Evolutionary conservation across 2,888 invertebrate species (phyloP).

Genomic region (Cancer borealis): DNA sequence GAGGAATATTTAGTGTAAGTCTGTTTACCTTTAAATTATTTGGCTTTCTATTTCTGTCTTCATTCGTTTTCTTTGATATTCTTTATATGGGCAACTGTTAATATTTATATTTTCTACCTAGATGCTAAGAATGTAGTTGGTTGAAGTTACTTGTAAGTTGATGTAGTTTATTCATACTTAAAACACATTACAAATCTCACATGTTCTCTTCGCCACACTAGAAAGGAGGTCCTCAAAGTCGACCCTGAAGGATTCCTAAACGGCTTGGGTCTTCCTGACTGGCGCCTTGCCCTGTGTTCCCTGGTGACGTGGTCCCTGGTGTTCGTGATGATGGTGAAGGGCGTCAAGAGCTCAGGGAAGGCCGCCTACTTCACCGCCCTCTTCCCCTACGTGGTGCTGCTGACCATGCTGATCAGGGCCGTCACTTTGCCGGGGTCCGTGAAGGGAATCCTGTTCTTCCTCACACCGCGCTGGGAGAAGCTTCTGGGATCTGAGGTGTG

Average conservation of each 20-base stretch:
- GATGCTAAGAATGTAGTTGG: no score
- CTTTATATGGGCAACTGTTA: no score
- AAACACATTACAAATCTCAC: no score
- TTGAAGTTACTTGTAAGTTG: no score
- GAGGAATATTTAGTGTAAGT: conserved; percentile 38
- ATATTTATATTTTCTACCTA: no score
- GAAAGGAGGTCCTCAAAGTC: conserved; percentile 67
- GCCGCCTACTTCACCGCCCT: conserved; percentile 61
- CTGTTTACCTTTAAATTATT: no score
- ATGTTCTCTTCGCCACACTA: background rate
- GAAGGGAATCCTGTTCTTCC: conserved; percentile 88
- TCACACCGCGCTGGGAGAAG: conserved; percentile 89
- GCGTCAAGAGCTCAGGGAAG: conserved; percentile 88
- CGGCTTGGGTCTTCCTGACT: conserved; percentile 77
- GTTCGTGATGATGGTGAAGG: conserved; percentile 85
- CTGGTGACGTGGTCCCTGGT: conserved; percentile 81
- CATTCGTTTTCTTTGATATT: no score
- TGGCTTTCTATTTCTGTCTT: no score
- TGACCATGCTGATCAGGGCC: conserved; percentile 86
- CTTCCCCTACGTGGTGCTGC: conserved; percentile 82
- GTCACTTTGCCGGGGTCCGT: conserved; percentile 86
- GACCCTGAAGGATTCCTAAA: conserved; percentile 75
- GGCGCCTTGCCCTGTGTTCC: conserved; percentile 82
- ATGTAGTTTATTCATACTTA: no score
- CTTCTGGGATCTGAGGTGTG: conserved; percentile 85